A percentile compares a stretch with the other conserved stretches of the same genome.
Evolutionary conservation across 2,888 invertebrate species (phyloP).

Genomic region (Nematopogon swammerdamellus): DNA sequence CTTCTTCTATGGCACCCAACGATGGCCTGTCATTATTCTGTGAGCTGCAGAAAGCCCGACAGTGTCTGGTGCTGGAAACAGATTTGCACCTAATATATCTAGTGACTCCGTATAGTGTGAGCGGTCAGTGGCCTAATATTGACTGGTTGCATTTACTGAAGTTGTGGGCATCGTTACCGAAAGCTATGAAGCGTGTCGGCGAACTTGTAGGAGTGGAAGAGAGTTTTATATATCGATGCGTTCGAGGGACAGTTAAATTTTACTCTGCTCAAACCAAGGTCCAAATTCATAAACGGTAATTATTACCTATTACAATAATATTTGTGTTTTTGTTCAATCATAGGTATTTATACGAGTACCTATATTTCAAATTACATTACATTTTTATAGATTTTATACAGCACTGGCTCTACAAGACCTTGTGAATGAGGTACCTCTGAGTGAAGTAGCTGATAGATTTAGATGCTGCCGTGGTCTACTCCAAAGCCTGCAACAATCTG

Average conservation of each 20-base stretch:
- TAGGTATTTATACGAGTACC: no score
- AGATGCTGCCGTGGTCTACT: conserved; percentile 85
- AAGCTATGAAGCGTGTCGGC: conserved; percentile 81
- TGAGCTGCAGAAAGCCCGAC: conserved; percentile 86
- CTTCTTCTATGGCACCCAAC: conserved; percentile 92
- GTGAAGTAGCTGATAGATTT: conserved; percentile 78
- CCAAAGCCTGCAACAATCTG: conserved; percentile 91
- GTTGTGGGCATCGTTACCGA: conserved; percentile 77
- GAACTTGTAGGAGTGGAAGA: conserved; percentile 87
- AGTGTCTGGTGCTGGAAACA: conserved; percentile 88
- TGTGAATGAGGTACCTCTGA: conserved; percentile 84
- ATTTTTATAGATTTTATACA: conserved; percentile 73
- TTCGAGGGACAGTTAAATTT: conserved; percentile 62
- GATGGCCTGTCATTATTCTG: conserved; percentile 87
- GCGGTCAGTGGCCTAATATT: conserved; percentile 72
- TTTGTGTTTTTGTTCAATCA: no score
- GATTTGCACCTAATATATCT: conserved; percentile 94
- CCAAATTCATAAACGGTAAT: conserved; percentile 63
- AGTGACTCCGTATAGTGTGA: conserved; percentile 90
- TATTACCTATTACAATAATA: no score
- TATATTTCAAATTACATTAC: no score
- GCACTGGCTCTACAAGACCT: conserved; percentile 90
- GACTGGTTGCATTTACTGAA: conserved; percentile 80
- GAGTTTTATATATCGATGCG: conserved; percentile 75
- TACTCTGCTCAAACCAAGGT: conserved; percentile 52